Conservation (phyloP, 2,797 vertebrate species). For the Pampus argenteus region DNA sequence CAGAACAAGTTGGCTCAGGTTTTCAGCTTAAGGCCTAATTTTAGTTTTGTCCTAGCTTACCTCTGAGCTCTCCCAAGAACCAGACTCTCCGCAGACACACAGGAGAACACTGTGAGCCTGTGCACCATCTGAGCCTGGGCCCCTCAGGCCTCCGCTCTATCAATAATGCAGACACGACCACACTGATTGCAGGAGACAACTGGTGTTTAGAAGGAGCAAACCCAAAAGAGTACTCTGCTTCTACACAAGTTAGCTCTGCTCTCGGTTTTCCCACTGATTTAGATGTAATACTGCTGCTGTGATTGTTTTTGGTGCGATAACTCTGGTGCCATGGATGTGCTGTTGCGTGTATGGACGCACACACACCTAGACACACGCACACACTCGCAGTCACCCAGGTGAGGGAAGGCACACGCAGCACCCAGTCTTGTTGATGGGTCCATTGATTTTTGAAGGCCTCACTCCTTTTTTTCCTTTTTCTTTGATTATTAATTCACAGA, state of each 20-base stretch:
- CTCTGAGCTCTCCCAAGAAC: slow-evolving; percentile 57
- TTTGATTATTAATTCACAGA: slow-evolving; percentile 85
- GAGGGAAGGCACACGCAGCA: slow-evolving; percentile 60
- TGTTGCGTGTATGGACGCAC: slow-evolving; percentile 7
- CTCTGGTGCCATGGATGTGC: slow-evolving; percentile 15
- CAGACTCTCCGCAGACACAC: slow-evolving; percentile 58
- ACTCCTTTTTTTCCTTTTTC: slow-evolving; percentile 69
- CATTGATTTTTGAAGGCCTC: slow-evolving; percentile 79
- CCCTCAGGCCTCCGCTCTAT: slow-evolving; percentile 82
- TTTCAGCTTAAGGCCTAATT: slow-evolving; percentile 57
- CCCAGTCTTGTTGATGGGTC: slow-evolving; percentile 62
- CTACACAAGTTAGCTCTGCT: slow-evolving; percentile 81
- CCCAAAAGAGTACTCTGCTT: slow-evolving; percentile 77
- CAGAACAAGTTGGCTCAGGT: slow-evolving; percentile 44
- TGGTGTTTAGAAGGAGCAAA: slow-evolving; percentile 88
- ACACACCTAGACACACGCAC: slow-evolving; percentile 9
- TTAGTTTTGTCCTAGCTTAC: slow-evolving; percentile 56
- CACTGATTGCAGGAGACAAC: slow-evolving; percentile 92
- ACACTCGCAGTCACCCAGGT: slow-evolving; percentile 61
- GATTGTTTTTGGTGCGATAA: slow-evolving; percentile 63
- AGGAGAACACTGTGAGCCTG: slow-evolving; percentile 65
- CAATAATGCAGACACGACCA: slow-evolving; percentile 91
- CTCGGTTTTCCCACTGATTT: slow-evolving; percentile 86
- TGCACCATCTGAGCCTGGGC: slow-evolving; percentile 82
- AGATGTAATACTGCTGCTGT: slow-evolving; percentile 85